Conservation (phyloP, 64 coral and sea anemone genomes). For the Dendrophyllia cribrosa region DNA sequence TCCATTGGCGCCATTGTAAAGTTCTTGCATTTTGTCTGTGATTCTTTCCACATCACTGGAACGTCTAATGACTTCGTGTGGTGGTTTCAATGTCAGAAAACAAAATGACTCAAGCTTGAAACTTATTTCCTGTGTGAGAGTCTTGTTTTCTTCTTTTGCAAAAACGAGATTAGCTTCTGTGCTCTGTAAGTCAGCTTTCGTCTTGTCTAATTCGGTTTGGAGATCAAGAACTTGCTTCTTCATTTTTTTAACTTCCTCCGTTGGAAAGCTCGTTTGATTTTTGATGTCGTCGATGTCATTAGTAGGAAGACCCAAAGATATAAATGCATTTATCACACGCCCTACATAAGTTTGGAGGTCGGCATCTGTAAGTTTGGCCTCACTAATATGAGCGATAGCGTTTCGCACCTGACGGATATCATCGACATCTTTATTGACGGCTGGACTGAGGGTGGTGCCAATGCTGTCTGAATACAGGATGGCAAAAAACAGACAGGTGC, state of each 20-base stretch:
- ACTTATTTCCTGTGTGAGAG: neutral
- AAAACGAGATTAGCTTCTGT: neutral
- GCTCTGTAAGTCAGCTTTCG: neutral
- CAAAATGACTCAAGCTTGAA: neutral
- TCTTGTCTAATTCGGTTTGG: neutral
- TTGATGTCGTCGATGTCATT: constrained; percentile 8
- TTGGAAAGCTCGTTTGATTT: constrained; percentile 46
- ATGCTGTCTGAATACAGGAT: constrained; percentile 36
- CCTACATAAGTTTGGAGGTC: neutral
- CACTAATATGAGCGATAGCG: neutral
- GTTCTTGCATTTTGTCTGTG: neutral
- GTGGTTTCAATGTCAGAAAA: neutral
- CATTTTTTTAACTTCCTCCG: neutral
- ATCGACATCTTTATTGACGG: neutral
- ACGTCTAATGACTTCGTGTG: neutral
- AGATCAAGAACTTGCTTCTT: neutral
- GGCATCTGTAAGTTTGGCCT: constrained; percentile 3
- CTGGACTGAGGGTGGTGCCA: neutral
- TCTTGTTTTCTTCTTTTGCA: neutral
- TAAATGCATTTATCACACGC: neutral
- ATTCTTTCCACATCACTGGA: neutral
- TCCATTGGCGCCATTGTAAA: neutral
- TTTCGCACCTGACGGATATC: constrained; percentile 27
- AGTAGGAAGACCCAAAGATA: neutral
- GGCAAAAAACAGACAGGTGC: constrained; percentile 10